These are phyloP conservation scores for Bradypus variegatus DNA, from an alignment of 2,797 vertebrate species.

Conservation along the genomic window DNA sequence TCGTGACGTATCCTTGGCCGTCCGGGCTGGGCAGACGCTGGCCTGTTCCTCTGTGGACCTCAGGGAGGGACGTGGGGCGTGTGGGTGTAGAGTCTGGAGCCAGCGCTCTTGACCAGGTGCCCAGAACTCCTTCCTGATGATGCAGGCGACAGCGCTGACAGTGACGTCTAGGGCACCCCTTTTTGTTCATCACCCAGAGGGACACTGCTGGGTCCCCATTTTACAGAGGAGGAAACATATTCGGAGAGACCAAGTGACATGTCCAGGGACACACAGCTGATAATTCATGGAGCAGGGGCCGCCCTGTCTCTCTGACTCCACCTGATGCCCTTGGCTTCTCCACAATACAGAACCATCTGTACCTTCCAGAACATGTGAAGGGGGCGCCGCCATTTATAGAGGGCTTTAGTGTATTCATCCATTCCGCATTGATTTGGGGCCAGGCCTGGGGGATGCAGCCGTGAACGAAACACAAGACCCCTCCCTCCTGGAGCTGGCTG, in stretches of 20 bases:
- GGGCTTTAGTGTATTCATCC: neutral
- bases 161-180: neutral
- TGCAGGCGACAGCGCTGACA: neutral
- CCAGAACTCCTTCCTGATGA: neutral
- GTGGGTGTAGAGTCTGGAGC: neutral
- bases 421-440: neutral
- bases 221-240: neutral
- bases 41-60: neutral
- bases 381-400: too few species aligned
- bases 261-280: neutral
- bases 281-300: neutral
- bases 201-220: neutral
- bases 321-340: neutral
- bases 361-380: neutral
- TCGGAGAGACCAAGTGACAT: neutral
- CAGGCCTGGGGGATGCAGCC: neutral
- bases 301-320: too few species aligned
- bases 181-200: neutral
- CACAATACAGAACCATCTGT: too few species aligned
- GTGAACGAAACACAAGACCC: neutral
- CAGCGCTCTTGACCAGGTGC: neutral
- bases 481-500: neutral
- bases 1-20: constrained; percentile 93
- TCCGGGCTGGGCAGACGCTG: neutral
- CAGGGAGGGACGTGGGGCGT: neutral